These are phyloP conservation scores for Fistularia commersonii DNA, from an alignment of 2,797 vertebrate species.

Conservation along the genomic window DNA sequence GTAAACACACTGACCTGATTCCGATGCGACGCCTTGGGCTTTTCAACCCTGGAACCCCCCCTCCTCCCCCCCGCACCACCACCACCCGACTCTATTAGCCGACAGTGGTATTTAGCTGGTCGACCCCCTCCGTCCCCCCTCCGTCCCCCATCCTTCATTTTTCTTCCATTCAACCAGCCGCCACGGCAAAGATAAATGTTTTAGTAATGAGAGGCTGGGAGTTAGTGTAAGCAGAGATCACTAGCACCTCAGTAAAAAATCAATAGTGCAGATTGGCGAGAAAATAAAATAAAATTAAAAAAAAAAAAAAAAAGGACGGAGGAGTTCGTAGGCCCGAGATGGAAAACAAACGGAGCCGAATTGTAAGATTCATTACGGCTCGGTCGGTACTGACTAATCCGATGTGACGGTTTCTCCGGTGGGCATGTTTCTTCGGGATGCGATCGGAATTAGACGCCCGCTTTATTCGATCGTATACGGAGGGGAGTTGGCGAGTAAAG, in stretches of 20 bases:
- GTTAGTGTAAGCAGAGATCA: constrained; percentile 41
- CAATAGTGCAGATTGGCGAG: constrained; percentile 35
- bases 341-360: constrained; percentile 16
- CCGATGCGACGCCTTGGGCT: constrained; percentile 48
- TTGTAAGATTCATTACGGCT: constrained; percentile 1
- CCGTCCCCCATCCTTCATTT: no score
- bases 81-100: no score
- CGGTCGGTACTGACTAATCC: constrained; percentile 9
- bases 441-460: constrained; percentile 2
- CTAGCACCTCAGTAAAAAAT: constrained; percentile 43
- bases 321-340: constrained; percentile 19
- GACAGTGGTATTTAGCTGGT: constrained; percentile 41
- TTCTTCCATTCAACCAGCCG: constrained; percentile 18
- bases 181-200: constrained; percentile 26
- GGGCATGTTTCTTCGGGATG: constrained; percentile 5
- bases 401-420: constrained; percentile 1
- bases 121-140: no score
- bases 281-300: no score
- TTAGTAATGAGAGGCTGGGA: constrained; percentile 21
- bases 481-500: background rate
- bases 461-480: background rate
- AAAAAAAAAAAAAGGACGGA: no score
- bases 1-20: constrained; percentile 65
- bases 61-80: no score
- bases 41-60: constrained; percentile 36